phyloP scores from a whole-genome alignment of 2,797 vertebrate genomes.

The Lepus townsendii region DNA sequence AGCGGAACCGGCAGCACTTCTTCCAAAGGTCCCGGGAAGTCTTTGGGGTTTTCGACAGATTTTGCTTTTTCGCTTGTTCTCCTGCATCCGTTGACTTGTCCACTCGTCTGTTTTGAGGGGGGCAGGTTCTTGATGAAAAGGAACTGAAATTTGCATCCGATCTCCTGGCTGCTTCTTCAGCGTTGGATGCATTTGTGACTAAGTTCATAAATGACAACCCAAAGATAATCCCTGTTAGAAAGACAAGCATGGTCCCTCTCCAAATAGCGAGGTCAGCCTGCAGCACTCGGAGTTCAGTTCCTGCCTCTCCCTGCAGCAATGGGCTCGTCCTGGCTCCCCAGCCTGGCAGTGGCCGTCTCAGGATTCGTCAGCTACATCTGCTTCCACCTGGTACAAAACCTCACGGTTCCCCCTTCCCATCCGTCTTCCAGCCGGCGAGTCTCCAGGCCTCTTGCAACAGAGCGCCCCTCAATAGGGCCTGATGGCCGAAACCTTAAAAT shows the following conservation, averaged over 20 bases:
- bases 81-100: no score
- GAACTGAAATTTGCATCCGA: neutral
- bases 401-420: accelerated
- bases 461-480: no score
- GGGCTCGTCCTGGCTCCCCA: neutral
- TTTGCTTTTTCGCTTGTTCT: neutral
- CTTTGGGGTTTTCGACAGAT: accelerated
- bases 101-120: no score
- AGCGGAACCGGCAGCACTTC: accelerated
- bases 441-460: neutral
- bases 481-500: neutral
- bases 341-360: neutral
- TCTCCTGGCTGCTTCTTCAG: neutral
- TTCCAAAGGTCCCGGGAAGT: accelerated
- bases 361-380: neutral
- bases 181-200: neutral
- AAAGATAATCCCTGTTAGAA: accelerated
- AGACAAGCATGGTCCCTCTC: neutral
- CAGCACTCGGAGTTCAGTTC: neutral
- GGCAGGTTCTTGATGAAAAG: neutral
- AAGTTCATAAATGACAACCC: neutral
- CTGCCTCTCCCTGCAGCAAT: neutral
- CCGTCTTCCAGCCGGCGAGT: neutral
- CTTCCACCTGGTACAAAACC: neutral
- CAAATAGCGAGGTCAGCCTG: neutral